Evolutionary conservation across 2,888 invertebrate genomes (phyloP).

Genomic region (Spatulosminthurus flaviceps): DNA sequence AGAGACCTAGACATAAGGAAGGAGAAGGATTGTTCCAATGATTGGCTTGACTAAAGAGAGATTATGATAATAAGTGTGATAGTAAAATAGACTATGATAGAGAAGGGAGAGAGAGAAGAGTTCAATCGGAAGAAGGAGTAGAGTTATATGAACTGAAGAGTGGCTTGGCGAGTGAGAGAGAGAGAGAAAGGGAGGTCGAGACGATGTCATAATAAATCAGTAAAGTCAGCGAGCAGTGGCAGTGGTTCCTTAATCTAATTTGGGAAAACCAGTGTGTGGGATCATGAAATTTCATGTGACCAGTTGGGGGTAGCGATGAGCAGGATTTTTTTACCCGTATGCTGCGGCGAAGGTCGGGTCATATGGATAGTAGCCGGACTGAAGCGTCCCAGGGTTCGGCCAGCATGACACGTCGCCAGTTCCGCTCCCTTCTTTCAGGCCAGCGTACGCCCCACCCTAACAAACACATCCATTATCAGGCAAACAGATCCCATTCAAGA

Average conservation of each 20-base stretch:
- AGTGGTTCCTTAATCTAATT: constrained; percentile 64
- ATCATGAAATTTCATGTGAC: constrained; percentile 64
- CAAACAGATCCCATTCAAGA: constrained; percentile 62
- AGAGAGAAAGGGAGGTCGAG: constrained; percentile 60
- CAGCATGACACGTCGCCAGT: constrained; percentile 90
- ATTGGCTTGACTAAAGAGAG: constrained; percentile 22
- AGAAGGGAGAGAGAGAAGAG: constrained; percentile 20
- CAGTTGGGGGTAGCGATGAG: constrained; percentile 51
- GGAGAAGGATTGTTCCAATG: constrained; percentile 41
- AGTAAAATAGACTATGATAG: constrained; percentile 32
- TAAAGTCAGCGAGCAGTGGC: constrained; percentile 60
- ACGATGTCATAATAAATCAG: constrained; percentile 64
- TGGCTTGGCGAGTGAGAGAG: constrained; percentile 16
- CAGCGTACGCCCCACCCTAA: constrained; percentile 64
- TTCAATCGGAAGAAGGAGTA: constrained; percentile 11
- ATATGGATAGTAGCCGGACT: constrained; percentile 84
- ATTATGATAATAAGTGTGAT: constrained; percentile 45
- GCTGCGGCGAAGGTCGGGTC: constrained; percentile 87
- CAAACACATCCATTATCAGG: constrained; percentile 62
- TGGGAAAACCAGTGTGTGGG: constrained; percentile 64
- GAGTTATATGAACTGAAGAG: constrained; percentile 21
- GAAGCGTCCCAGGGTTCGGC: constrained; percentile 84
- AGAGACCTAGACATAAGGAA: constrained; percentile 16
- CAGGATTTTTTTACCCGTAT: constrained; percentile 75
- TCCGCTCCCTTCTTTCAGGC: constrained; percentile 80